Conservation (phyloP, 2,113 vertebrate species). For the Anhinga anhinga region DNA sequence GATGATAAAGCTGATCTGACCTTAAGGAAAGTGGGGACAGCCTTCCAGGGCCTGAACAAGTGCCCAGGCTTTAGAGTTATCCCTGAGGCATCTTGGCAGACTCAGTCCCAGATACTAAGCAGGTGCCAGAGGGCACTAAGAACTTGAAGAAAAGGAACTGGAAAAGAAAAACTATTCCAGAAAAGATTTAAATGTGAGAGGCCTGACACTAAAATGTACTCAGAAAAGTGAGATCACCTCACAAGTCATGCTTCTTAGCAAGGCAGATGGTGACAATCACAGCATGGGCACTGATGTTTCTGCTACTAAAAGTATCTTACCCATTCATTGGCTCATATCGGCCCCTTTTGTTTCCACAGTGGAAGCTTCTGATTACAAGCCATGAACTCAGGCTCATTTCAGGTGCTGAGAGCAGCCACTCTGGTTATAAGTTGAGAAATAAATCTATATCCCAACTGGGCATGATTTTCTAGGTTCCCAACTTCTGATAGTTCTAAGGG, state of each 20-base stretch:
- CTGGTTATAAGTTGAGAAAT: background rate
- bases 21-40: background rate
- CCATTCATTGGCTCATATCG: background rate
- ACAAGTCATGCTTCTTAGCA: background rate
- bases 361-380: background rate
- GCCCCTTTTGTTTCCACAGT: background rate
- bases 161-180: background rate
- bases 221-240: background rate
- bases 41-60: background rate
- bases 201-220: background rate
- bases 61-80: background rate
- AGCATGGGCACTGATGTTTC: background rate
- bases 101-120: background rate
- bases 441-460: background rate
- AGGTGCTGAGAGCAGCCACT: background rate
- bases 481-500: background rate
- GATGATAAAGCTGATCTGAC: background rate
- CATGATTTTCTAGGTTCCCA: background rate
- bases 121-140: background rate
- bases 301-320: background rate
- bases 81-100: background rate
- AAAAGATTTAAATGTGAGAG: background rate
- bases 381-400: background rate
- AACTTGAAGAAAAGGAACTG: background rate
- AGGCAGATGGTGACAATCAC: background rate